These are phyloP conservation scores for Pipistrellus kuhlii DNA, from an alignment of 2,797 vertebrate genomes.

Conservation along the genomic window DNA sequence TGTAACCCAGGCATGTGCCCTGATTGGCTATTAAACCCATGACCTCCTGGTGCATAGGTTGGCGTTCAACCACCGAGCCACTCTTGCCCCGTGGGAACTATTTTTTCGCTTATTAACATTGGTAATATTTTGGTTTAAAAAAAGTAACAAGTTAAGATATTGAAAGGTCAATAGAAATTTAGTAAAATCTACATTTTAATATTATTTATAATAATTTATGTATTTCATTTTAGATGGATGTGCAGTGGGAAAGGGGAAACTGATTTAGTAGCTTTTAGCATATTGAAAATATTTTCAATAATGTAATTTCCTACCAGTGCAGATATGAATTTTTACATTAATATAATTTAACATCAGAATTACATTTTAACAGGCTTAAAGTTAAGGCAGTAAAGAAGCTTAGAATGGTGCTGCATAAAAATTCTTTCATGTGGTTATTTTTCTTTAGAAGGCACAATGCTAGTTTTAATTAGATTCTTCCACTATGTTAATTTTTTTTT, in stretches of 20 bases:
- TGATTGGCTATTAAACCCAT: no score
- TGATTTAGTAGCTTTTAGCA: conserved; percentile 47
- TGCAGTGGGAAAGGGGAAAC: conserved; percentile 41
- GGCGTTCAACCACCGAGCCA: no score
- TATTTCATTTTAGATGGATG: conserved; percentile 63
- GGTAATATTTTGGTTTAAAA: conserved; percentile 52
- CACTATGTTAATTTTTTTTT: not conserved
- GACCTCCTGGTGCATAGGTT: no score
- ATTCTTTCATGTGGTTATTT: conserved; percentile 10
- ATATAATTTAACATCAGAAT: conserved; percentile 51
- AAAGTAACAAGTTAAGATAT: not conserved
- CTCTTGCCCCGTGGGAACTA: no score
- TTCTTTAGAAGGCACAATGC: not conserved
- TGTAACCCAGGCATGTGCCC: no score
- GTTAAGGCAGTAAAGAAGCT: conserved; percentile 48
- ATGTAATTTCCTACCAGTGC: conserved; percentile 17
- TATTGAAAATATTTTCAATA: conserved; percentile 58
- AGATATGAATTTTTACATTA: conserved; percentile 49
- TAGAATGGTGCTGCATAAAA: conserved; percentile 40
- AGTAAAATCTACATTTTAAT: not conserved
- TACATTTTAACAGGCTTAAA: conserved; percentile 23
- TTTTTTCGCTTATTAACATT: conserved; percentile 39
- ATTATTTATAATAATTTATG: conserved; percentile 51
- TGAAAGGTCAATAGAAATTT: conserved; percentile 53
- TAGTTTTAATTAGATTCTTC: conserved; percentile 44